Evolutionary conservation across 2,113 vertebrate genomes (phyloP).

Genomic region (Sinocyclocheilus anophthalmus): DNA sequence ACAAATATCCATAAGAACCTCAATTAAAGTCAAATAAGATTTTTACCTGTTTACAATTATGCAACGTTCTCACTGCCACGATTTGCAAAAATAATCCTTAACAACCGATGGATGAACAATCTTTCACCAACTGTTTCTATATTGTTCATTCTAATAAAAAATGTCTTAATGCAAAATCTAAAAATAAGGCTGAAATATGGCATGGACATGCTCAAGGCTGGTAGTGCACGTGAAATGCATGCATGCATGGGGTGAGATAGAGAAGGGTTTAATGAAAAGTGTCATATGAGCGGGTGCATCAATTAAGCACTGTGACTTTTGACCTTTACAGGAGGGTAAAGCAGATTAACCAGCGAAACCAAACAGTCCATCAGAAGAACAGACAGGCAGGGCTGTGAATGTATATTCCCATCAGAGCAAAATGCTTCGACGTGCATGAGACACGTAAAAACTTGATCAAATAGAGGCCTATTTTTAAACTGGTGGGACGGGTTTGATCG

Average conservation of each 20-base stretch:
- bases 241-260: not conserved
- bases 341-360: conserved; percentile 13
- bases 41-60: not conserved
- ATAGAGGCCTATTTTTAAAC: conserved; percentile 42
- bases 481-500: conserved; percentile 21
- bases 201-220: no score
- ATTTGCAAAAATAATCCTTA: no score
- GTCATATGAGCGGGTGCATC: not conserved
- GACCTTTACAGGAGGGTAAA: not conserved
- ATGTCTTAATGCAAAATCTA: no score
- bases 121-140: no score
- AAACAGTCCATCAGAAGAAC: not conserved
- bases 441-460: conserved; percentile 41
- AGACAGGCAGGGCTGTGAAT: not conserved
- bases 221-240: not conserved
- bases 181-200: no score
- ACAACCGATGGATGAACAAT: no score
- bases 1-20: no score
- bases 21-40: not conserved
- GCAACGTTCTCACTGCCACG: not conserved
- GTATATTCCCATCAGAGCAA: not conserved
- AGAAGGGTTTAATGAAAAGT: not conserved
- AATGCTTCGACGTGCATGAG: conserved; percentile 2
- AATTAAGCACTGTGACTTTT: conserved; percentile 14
- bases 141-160: no score